Evolutionary conservation across 2,888 invertebrate genomes (phyloP).

Genomic region (Drosophila testacea): DNA sequence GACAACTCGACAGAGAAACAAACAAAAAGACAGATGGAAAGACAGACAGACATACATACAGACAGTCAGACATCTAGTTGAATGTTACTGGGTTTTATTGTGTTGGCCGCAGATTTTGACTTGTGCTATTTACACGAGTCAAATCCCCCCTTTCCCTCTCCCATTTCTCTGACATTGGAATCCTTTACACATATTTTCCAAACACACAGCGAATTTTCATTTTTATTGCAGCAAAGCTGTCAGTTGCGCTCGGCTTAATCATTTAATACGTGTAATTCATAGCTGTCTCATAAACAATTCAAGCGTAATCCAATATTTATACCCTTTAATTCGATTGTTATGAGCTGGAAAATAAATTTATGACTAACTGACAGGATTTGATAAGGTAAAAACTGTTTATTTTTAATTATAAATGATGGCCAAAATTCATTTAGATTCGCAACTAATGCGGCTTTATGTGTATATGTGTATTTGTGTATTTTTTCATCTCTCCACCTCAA

Average conservation of each 20-base stretch:
- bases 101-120: slow-evolving; percentile 51
- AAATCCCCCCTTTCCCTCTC: background rate
- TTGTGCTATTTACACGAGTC: slow-evolving; percentile 32
- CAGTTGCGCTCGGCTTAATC: slow-evolving; percentile 30
- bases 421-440: slow-evolving; percentile 25
- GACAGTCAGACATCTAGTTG: slow-evolving; percentile 29
- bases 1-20: background rate
- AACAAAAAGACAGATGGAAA: background rate
- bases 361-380: slow-evolving; percentile 13
- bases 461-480: background rate
- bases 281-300: slow-evolving; percentile 40
- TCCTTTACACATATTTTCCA: slow-evolving; percentile 1
- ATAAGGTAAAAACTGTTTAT: slow-evolving; percentile 22
- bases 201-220: background rate
- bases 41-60: slow-evolving; percentile 11
- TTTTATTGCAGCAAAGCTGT: slow-evolving; percentile 17
- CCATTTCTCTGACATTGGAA: background rate
- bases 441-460: slow-evolving; percentile 14
- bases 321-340: slow-evolving; percentile 34
- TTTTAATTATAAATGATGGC: slow-evolving; percentile 28
- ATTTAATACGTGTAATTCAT: slow-evolving; percentile 40
- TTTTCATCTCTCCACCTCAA: background rate
- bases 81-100: slow-evolving; percentile 46
- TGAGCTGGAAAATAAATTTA: slow-evolving; percentile 6
- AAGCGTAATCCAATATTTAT: slow-evolving; percentile 27